Evolutionary conservation across 2,797 vertebrate genomes (phyloP).

Genomic region (Xyrichtys novacula): DNA sequence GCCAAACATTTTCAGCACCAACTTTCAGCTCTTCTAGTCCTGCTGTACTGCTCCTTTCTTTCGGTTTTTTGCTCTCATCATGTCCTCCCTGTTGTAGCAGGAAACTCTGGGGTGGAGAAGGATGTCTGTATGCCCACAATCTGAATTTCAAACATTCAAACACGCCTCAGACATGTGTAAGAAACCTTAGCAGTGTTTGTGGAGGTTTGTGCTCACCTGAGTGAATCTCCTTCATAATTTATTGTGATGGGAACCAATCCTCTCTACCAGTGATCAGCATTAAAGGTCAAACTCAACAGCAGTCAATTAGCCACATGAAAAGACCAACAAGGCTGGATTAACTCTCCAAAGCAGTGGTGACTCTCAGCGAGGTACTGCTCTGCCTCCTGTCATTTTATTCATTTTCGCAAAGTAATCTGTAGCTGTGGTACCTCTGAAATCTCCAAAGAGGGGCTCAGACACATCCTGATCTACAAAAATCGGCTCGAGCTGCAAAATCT

Average conservation of each 20-base stretch:
- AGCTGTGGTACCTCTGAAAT: conserved; percentile 39
- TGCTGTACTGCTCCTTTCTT: too few species aligned
- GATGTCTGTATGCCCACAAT: too few species aligned
- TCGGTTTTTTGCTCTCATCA: too few species aligned
- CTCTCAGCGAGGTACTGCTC: not conserved
- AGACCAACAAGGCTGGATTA: conserved; percentile 32
- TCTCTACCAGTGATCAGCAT: conserved; percentile 6
- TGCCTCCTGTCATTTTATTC: conserved; percentile 37
- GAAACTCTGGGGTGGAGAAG: too few species aligned
- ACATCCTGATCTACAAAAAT: conserved; percentile 39
- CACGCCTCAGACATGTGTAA: not conserved
- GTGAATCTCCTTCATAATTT: conserved; percentile 3
- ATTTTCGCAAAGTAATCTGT: conserved; percentile 56
- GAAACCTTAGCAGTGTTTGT: not conserved
- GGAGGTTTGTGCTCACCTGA: not conserved
- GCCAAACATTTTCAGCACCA: too few species aligned
- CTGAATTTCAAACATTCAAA: too few species aligned
- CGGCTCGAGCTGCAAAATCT: conserved; percentile 44
- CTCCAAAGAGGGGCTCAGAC: conserved; percentile 58
- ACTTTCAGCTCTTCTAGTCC: too few species aligned
- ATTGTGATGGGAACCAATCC: conserved; percentile 14
- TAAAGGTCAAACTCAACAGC: conserved; percentile 37
- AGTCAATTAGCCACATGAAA: conserved; percentile 47
- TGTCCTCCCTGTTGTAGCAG: too few species aligned
- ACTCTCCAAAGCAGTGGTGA: conserved; percentile 26